Evolutionary conservation across 1,140 invertebrate genomes (phyloP).

Genomic region (Euglossa dilemma): DNA sequence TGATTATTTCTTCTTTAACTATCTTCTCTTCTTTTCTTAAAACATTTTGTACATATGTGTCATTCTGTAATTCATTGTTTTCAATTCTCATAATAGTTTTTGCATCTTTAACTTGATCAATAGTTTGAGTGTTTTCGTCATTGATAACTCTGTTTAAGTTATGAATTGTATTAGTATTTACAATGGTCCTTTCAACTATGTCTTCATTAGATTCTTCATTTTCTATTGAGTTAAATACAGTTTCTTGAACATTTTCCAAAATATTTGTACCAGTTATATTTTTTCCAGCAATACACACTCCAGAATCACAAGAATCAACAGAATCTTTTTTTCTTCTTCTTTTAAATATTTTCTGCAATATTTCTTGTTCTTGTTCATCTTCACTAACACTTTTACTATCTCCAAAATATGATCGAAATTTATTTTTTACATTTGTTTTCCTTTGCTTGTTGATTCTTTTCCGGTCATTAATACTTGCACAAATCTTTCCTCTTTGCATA

Average conservation of each 20-base stretch:
- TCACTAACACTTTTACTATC: conserved; percentile 20
- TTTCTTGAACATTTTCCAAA: neutral
- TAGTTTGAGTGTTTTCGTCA: neutral
- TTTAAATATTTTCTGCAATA: conserved; percentile 7
- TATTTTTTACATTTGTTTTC: neutral
- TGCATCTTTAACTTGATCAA: neutral
- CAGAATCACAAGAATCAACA: conserved; percentile 29
- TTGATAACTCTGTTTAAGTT: neutral
- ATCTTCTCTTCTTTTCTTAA: neutral
- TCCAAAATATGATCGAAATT: conserved; percentile 19
- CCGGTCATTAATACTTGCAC: neutral
- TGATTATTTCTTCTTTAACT: neutral
- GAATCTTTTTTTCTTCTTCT: conserved; percentile 6
- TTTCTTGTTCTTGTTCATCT: conserved; percentile 35
- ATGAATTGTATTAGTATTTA: neutral
- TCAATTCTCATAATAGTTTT: neutral
- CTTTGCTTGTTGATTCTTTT: neutral
- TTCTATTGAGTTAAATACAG: conserved; percentile 5
- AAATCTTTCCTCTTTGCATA: neutral
- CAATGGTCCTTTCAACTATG: neutral
- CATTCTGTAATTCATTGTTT: neutral
- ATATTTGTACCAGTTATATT: neutral
- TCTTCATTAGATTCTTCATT: conserved; percentile 4
- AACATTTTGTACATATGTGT: neutral
- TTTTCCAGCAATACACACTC: neutral